Conservation (phyloP, 2,113 vertebrate species). For the Brienomyrus brachyistius region DNA sequence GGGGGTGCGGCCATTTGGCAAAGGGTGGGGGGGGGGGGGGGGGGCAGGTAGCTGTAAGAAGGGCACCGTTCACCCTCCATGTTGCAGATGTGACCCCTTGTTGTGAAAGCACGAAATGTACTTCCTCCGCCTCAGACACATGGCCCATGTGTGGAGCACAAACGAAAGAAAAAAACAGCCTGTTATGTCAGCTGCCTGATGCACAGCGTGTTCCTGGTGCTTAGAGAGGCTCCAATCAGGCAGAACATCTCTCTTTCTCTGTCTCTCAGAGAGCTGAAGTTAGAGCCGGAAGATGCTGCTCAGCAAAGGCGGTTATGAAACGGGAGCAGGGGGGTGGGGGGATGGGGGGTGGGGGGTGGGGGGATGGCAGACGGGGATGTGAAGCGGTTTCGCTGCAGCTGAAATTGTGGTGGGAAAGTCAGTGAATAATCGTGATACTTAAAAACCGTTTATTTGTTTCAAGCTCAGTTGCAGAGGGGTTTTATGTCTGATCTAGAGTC, state of each 20-base stretch:
- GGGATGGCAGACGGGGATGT: neutral
- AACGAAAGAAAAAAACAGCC: neutral
- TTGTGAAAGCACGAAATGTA: conserved; percentile 4
- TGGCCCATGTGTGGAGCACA: conserved; percentile 11
- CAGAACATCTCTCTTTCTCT: neutral
- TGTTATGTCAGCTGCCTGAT: conserved; percentile 45
- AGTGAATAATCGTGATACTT: neutral
- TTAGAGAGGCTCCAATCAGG: too few species aligned
- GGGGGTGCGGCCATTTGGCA: neutral
- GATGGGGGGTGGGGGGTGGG: neutral
- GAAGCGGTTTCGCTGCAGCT: neutral
- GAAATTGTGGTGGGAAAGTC: neutral
- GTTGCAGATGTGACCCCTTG: conserved; percentile 38
- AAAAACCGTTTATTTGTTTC: neutral
- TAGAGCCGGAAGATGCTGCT: neutral
- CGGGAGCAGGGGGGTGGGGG: too few species aligned
- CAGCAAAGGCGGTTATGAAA: neutral
- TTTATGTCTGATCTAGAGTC: neutral
- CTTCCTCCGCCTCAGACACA: conserved; percentile 40
- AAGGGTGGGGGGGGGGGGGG: neutral
- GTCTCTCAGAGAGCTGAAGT: neutral
- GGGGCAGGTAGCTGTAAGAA: neutral
- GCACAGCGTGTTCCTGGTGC: neutral
- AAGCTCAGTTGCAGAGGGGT: neutral
- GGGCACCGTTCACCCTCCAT: neutral